Percentiles rank a stretch among this genome's conserved stretches.
Conservation (phyloP, 2,113 vertebrate genomes). For the Numenius arquata region DNA sequence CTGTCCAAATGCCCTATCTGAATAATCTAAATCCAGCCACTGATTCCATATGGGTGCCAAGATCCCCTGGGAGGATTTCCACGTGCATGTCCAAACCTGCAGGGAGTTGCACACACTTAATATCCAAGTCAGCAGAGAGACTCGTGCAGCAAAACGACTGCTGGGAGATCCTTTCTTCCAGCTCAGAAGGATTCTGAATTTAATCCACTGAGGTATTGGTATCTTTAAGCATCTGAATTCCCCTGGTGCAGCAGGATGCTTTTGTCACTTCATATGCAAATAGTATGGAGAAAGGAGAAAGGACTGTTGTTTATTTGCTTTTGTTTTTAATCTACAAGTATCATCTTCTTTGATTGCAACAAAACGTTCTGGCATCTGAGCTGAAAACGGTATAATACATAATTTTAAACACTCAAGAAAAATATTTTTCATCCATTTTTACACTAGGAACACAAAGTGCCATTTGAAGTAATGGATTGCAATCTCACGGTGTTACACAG, state of each 20-base stretch:
- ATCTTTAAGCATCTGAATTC: neutral
- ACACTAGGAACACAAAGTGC: neutral
- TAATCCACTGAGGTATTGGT: neutral
- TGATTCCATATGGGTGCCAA: neutral
- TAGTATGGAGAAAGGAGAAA: neutral
- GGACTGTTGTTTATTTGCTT: neutral
- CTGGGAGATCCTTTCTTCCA: neutral
- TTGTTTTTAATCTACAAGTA: neutral
- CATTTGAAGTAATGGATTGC: constrained; percentile 13
- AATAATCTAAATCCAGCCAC: neutral
- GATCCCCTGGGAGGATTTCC: neutral
- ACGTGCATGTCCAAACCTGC: neutral
- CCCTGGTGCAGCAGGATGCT: neutral
- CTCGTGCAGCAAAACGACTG: neutral
- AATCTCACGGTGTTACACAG: neutral
- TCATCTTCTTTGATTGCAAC: neutral
- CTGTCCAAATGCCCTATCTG: neutral
- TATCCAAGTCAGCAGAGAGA: neutral
- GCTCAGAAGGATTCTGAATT: neutral
- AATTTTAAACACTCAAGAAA: constrained; percentile 3
- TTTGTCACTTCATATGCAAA: neutral
- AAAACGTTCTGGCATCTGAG: neutral
- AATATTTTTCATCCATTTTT: constrained; percentile 32
- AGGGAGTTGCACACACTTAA: neutral
- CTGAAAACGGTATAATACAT: neutral